Evolutionary conservation across 2,888 invertebrate genomes (phyloP).

Genomic region (Spatulosminthurus flaviceps): DNA sequence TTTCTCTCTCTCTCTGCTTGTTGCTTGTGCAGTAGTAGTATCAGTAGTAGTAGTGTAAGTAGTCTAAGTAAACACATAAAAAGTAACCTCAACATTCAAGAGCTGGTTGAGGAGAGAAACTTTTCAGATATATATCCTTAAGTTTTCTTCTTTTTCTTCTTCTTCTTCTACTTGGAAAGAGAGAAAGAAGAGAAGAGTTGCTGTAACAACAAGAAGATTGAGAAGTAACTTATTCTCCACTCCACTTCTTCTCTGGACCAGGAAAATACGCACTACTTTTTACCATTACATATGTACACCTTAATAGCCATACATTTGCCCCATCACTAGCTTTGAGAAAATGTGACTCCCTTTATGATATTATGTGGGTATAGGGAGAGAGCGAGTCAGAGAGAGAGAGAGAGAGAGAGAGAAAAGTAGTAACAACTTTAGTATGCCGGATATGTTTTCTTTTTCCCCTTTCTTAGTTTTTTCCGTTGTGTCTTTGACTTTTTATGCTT

Average conservation of each 20-base stretch:
- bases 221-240: not conserved
- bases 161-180: not conserved
- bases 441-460: not conserved
- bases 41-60: not conserved
- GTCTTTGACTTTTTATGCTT: slow-evolving; percentile 13
- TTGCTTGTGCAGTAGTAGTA: not conserved
- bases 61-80: slow-evolving; percentile 12
- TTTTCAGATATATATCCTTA: not conserved
- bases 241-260: too few relatives aligned
- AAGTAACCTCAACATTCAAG: slow-evolving; percentile 18
- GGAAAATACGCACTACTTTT: too few relatives aligned
- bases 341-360: too few relatives aligned
- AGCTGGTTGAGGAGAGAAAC: slow-evolving; percentile 18
- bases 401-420: too few relatives aligned
- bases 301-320: too few relatives aligned
- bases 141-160: not conserved
- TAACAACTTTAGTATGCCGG: not conserved
- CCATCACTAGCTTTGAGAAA: not conserved
- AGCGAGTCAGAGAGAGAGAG: too few relatives aligned
- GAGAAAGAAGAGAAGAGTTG: not conserved
- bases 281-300: too few relatives aligned
- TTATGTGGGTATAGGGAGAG: too few relatives aligned
- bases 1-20: not conserved
- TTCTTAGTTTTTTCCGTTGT: not conserved
- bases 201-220: slow-evolving; percentile 14